phyloP scores from a whole-genome alignment of 1,140 invertebrate species.

The Achatina immaculata region DNA sequence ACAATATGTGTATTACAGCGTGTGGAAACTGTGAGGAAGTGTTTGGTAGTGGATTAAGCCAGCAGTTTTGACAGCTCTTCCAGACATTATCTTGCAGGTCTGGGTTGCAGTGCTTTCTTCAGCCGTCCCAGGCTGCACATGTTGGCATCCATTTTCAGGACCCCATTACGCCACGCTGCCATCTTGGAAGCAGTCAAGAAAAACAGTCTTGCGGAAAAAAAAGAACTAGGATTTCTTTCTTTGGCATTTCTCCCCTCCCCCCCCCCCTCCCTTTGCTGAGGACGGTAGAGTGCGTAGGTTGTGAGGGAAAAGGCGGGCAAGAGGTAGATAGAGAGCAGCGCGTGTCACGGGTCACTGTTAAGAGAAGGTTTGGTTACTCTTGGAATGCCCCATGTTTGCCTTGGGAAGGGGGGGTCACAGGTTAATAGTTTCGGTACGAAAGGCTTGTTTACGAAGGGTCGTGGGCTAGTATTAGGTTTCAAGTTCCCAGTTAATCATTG shows the following conservation, averaged over 20 bases:
- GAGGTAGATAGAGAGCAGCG: background rate
- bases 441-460: background rate
- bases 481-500: too few species aligned
- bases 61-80: too few species aligned
- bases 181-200: background rate
- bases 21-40: too few species aligned
- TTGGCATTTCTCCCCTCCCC: background rate
- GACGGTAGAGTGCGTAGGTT: background rate
- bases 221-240: conserved; percentile 4
- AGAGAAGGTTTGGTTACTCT: conserved; percentile 5
- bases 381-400: conserved; percentile 18
- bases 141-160: background rate
- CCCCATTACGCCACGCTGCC: conserved; percentile 1
- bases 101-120: too few species aligned
- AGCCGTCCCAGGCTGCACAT: background rate
- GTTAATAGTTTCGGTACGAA: conserved; percentile 12
- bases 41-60: too few species aligned
- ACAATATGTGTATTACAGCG: too few species aligned
- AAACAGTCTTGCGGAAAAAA: background rate
- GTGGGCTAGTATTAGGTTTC: too few species aligned
- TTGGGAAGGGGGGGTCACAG: conserved; percentile 8
- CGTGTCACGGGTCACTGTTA: conserved; percentile 20
- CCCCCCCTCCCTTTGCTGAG: background rate
- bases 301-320: background rate
- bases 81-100: too few species aligned